Base-by-base conservation (phyloP, 92 coral and sea anemone species). In the Porites rus region DNA sequence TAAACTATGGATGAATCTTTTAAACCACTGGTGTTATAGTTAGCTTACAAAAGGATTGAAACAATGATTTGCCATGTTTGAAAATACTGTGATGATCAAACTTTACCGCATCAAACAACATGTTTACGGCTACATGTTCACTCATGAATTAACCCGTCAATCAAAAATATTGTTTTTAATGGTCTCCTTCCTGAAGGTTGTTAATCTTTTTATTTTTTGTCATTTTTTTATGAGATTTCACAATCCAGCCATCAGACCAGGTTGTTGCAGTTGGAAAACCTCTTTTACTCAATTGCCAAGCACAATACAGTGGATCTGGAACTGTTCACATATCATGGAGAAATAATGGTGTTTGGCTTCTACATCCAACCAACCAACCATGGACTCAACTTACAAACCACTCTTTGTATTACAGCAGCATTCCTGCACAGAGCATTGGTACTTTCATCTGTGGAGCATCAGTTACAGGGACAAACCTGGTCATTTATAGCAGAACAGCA, bases 351-450 rank as follows among this genome's bases (percentile, higher is more conserved):
- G 24, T 22, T 6, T 97, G 98, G 98, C 89, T 97, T 24, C 18
- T 90, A 52, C 84, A 93, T 77, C 76, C 91, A 13, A 86, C 24
- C 20, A 86, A 88, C 25, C 31, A 86, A 31, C 88, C 94, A 9
- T 97, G 95, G 90, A 58, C 28, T 22, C 87, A 82, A 72, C 91
- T 97, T 8, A 78, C 68, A 13, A 97, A 97, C 77, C 60, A 87
- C 84, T 97, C 99, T 8, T 88, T 97, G 74, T 95, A 88, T 88
- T 97, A 91, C 72, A 89, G 81, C 16, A 95, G 91, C n/a, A 90
- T 96, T 8, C 81, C 83, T 9, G 93, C 86, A 54, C 53, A 51
- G 6, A 98, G 96, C 71, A 85, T 92, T 43, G 99, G 98, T 21
- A 62, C 73, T 3, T 97, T 93, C 66, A 46, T 59, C 22, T 97